Base-by-base conservation (phyloP, 92 coral and sea anemone genomes). In the Phymanthus crucifer region DNA sequence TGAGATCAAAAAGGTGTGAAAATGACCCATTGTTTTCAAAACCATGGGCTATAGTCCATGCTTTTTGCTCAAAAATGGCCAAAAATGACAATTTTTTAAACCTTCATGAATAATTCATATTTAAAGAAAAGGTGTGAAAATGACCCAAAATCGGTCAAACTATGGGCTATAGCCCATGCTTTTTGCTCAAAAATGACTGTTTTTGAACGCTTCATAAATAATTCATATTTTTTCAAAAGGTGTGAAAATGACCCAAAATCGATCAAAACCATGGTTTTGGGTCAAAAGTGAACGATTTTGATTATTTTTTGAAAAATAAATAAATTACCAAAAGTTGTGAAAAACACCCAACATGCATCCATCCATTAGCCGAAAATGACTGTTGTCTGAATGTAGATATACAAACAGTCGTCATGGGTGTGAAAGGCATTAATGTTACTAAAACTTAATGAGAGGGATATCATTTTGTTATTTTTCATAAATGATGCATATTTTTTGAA, bases 31-130 rank as follows among this genome's bases (percentile, higher is more conserved):
- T 1, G 0, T 52, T 2, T 0, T 52, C 64, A 52, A 52, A 52
- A 23, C 64, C 64, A 52, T 52, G 64, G 64, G 64, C 64, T 52
- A 52, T 52, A 52, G 64, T 52, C 64, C 64, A 52, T 52, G 64
- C 64, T 19, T 54, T 54, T 54, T 52, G 64, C 24, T 12, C 64
- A 17, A 54, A 54, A 13, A 23, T 19, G 23, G 8, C 64, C 0
- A 54, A 54, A 54, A 54, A 54, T 54, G 64, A 54, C 23, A 2
- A 2, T 2, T 54, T 54, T 23, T 54, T 17, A 6, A 43, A 0
- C 14, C 14, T 10, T 43, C 48, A 43, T 43, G 13, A 43, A 6
- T 43, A 43, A 43, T 43, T 5, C 0, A 43, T 43, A 43, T 3
- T 10, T 43, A 9, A 1, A 1, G 1, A 43, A 43, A 43, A 43